Conservation (phyloP, 2,797 vertebrate species). For the Artibeus jamaicensis region DNA sequence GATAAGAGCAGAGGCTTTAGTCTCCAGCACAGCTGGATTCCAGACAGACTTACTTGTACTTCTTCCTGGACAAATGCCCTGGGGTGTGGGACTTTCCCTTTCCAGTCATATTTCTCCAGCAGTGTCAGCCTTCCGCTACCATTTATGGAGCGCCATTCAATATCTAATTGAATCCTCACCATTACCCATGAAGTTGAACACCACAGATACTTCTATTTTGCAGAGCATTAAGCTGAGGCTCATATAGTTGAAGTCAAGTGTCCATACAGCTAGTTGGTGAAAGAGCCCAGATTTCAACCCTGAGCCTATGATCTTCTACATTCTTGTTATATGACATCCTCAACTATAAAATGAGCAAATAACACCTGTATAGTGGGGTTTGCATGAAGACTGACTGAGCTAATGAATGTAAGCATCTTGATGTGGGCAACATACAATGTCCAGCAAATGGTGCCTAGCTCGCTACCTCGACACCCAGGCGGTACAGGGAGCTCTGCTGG, state of each 20-base stretch:
- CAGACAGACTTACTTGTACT: not conserved
- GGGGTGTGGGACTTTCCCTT: not conserved
- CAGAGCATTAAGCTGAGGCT: not conserved
- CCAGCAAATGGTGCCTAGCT: fast-evolving
- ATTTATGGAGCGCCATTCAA: not conserved
- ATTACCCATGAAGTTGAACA: not conserved
- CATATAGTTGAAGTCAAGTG: not conserved
- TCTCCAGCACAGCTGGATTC: not conserved
- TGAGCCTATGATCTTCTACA: not conserved
- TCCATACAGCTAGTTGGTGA: not conserved
- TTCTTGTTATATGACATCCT: not conserved
- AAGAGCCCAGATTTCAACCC: not conserved
- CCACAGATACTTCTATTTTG: not conserved
- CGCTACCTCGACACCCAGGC: fast-evolving
- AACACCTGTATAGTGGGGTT: no score
- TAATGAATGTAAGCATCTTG: not conserved
- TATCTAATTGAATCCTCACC: not conserved
- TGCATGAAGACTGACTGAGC: not conserved
- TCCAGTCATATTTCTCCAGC: not conserved
- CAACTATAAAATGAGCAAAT: not conserved
- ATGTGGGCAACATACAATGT: not conserved
- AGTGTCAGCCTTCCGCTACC: not conserved
- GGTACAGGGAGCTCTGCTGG: not conserved
- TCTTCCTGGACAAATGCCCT: not conserved
- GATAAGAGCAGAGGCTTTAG: not conserved